Percentiles rank a stretch among this genome's conserved stretches.
phyloP scores from a whole-genome alignment of 2,888 invertebrate genomes.

The Halocaridina rubra region DNA sequence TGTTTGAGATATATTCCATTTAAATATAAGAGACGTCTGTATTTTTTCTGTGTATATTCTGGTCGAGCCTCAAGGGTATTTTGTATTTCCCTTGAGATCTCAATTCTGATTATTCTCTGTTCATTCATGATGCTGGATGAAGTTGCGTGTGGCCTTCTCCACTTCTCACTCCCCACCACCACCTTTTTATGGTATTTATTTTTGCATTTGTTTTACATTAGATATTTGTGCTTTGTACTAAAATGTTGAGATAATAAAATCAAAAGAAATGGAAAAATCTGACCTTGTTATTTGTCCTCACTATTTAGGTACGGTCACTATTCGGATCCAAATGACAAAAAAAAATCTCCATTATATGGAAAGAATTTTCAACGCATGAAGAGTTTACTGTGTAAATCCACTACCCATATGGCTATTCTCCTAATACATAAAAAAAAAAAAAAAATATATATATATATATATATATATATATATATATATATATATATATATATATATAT shows the following conservation, averaged over 20 bases:
- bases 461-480: not conserved
- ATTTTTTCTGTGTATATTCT: constrained; percentile 21
- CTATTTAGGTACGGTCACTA: too few species aligned
- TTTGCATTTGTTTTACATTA: constrained; percentile 37
- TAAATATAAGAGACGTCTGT: too few species aligned
- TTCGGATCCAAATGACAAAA: not conserved
- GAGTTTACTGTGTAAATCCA: not conserved
- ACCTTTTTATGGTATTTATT: constrained; percentile 42
- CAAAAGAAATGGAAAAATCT: not conserved
- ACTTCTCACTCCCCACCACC: not conserved
- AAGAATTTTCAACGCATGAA: too few species aligned
- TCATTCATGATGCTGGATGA: not conserved
- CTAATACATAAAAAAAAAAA: not conserved
- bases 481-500: not conserved
- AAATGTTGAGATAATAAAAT: constrained; percentile 24
- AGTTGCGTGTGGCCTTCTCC: not conserved
- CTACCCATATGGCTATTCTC: not conserved
- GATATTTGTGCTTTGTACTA: constrained; percentile 46
- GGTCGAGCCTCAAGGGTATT: constrained; percentile 8
- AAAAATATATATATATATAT: not conserved
- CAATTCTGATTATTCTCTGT: not conserved
- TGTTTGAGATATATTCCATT: too few species aligned
- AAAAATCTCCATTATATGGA: too few species aligned
- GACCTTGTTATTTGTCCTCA: not conserved
- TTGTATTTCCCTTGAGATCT: not conserved